Evolutionary conservation across 2,797 vertebrate genomes (phyloP).

Genomic region (Presbytis comata): DNA sequence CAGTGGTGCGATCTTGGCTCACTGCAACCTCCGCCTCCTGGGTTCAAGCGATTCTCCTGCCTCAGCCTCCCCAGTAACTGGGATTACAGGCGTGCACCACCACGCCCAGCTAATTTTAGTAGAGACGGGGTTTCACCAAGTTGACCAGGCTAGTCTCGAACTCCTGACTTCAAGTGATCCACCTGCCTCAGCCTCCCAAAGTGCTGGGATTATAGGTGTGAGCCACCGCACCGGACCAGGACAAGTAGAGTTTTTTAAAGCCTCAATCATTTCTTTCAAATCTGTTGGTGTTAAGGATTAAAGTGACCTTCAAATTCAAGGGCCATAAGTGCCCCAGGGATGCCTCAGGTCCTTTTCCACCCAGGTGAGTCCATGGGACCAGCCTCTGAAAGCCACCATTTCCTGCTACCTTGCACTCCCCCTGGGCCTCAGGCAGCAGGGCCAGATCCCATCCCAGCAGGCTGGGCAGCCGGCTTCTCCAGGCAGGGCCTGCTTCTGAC

Average conservation of each 20-base stretch:
- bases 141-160: background rate
- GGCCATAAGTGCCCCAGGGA: background rate
- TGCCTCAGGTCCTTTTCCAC: background rate
- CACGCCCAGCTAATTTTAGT: background rate
- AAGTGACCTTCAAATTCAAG: constrained; percentile 4
- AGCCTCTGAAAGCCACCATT: background rate
- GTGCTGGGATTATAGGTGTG: background rate
- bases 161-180: background rate
- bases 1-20: background rate
- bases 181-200: background rate
- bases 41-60: background rate
- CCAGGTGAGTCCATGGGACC: background rate
- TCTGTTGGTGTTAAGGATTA: constrained; percentile 18
- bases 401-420: background rate
- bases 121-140: background rate
- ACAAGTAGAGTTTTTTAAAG: background rate
- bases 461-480: background rate
- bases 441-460: background rate
- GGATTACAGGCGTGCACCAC: background rate
- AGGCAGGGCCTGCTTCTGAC: background rate
- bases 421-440: background rate
- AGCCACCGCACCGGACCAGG: background rate
- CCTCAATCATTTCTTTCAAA: constrained; percentile 2
- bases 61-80: background rate
- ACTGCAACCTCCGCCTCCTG: background rate